Evolutionary conservation across 1,140 invertebrate species (phyloP).

Genomic region (Drosophila obscura): DNA sequence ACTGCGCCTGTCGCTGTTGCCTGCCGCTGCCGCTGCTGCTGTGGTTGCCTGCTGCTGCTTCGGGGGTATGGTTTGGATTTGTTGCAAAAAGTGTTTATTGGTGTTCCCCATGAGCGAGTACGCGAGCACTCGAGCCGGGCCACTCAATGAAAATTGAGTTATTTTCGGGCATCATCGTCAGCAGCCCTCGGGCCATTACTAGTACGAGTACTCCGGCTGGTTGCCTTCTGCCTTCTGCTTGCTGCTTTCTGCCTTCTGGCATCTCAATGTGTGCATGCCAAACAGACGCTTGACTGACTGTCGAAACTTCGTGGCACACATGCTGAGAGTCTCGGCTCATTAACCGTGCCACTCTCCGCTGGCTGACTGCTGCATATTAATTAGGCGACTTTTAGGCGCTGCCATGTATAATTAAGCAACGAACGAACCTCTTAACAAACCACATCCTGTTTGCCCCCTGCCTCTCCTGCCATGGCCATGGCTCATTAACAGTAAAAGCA

Average conservation of each 20-base stretch:
- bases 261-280: slow-evolving; percentile 35
- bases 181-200: slow-evolving; percentile 14
- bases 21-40: slow-evolving; percentile 33
- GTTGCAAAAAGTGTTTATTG: slow-evolving; percentile 81
- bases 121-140: slow-evolving; percentile 35
- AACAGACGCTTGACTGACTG: slow-evolving; percentile 50
- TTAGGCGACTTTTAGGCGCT: slow-evolving; percentile 79
- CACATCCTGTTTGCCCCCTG: slow-evolving; percentile 66
- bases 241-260: neutral
- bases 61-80: slow-evolving; percentile 68
- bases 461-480: slow-evolving; percentile 47
- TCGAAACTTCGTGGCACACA: slow-evolving; percentile 70
- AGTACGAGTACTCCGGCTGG: no score
- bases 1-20: slow-evolving; percentile 45
- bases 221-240: no score
- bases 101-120: slow-evolving; percentile 39
- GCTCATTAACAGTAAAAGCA: slow-evolving; percentile 60
- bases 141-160: slow-evolving; percentile 79
- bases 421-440: slow-evolving; percentile 57
- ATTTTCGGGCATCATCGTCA: slow-evolving; percentile 39
- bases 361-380: slow-evolving; percentile 71
- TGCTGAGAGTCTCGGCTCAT: slow-evolving; percentile 73
- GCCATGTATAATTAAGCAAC: slow-evolving; percentile 77
- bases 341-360: slow-evolving; percentile 60
- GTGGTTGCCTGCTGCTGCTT: slow-evolving; percentile 43